Percentiles rank a stretch among this genome's conserved stretches.
phyloP scores from a whole-genome alignment of 2,113 vertebrate species.

The Corythaixoides concolor region DNA sequence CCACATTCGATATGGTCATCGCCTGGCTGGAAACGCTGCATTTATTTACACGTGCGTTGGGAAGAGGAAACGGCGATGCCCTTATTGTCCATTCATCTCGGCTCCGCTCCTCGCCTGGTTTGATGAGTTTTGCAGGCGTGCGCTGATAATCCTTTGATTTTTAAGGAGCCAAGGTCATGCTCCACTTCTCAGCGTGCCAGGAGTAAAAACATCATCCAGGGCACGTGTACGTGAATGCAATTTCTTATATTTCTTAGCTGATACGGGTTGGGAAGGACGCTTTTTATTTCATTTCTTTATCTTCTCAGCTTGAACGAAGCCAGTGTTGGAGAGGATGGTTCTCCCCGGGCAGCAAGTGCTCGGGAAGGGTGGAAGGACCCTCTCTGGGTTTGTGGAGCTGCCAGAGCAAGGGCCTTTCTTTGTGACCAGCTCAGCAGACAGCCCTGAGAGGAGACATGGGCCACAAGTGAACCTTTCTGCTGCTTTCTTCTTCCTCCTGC shows the following conservation, averaged over 20 bases:
- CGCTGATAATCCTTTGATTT: not conserved
- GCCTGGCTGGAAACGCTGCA: not conserved
- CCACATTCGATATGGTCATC: not conserved
- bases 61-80: not conserved
- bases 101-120: not conserved
- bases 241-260: not conserved
- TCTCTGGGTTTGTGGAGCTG: not conserved
- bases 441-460: not conserved
- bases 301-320: not conserved
- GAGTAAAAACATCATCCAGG: not conserved
- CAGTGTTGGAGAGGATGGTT: not conserved
- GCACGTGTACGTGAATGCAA: rapidly evolving
- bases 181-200: not conserved
- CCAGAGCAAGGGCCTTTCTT: not conserved
- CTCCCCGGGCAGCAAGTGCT: not conserved
- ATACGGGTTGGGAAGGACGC: not conserved
- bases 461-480: not conserved
- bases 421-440: not conserved
- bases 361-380: not conserved
- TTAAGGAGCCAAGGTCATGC: not conserved
- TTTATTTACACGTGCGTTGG: not conserved
- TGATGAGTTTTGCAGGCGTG: not conserved
- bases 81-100: not conserved
- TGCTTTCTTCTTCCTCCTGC: not conserved
- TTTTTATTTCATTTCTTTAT: not conserved